These are phyloP conservation scores for Tethya wilhelma DNA, from an alignment of 37 sponge, comb jelly and placozoan genomes.

Conservation along the genomic window DNA sequence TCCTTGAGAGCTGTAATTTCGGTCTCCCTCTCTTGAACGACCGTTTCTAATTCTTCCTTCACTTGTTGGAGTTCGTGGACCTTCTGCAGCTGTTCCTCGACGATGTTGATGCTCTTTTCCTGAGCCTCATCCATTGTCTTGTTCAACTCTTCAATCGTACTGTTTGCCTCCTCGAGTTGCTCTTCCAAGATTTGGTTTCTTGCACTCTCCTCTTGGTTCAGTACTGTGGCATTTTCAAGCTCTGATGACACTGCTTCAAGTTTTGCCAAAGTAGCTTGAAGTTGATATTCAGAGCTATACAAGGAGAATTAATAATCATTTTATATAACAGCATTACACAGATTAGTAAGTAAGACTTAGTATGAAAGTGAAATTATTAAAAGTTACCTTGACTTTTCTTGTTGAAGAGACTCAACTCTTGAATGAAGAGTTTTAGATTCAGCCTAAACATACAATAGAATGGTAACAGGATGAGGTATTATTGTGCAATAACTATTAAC, in stretches of 20 bases:
- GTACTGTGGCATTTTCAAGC: neutral
- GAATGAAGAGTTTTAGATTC: neutral
- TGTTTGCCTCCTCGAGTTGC: neutral
- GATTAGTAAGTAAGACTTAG: neutral
- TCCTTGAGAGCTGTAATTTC: neutral
- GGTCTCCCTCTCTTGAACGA: neutral
- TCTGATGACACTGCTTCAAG: neutral
- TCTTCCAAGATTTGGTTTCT: neutral
- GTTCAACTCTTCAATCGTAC: neutral
- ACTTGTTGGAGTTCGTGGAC: neutral
- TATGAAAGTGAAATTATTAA: no score
- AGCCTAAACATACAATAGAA: neutral
- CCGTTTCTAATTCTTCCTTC: neutral
- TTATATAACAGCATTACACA: neutral
- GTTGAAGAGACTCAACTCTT: no score
- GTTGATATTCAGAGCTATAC: constrained; percentile 1
- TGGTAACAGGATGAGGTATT: no score
- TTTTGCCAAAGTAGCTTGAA: neutral
- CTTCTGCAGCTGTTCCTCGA: constrained; percentile 31
- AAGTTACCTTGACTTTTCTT: no score
- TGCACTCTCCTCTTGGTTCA: neutral
- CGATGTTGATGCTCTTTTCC: constrained; percentile 9
- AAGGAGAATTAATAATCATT: neutral
- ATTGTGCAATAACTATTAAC: no score
- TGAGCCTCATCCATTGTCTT: neutral